These are phyloP conservation scores for Dasysyrphus tricinctus DNA, from an alignment of 2,888 invertebrate genomes.

Conservation along the genomic window DNA sequence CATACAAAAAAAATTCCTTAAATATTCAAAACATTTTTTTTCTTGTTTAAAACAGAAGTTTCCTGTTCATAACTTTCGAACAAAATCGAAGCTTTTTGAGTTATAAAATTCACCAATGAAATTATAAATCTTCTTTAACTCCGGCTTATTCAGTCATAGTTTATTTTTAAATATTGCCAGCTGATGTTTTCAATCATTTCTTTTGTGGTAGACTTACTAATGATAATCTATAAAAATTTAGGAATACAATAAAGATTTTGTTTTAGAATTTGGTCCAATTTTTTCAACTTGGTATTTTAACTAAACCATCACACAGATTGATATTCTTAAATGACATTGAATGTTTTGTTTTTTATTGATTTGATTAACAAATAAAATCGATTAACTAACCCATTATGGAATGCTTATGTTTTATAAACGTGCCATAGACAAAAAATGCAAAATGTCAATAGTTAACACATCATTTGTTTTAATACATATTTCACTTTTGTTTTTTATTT, in stretches of 20 bases:
- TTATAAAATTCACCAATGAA: neutral
- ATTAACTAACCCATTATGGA: slow-evolving; percentile 10
- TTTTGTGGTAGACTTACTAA: neutral
- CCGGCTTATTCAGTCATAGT: slow-evolving; percentile 5
- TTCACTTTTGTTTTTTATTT: neutral
- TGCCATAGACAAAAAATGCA: slow-evolving; percentile 9
- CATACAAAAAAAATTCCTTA: neutral
- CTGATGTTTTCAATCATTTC: neutral
- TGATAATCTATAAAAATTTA: neutral
- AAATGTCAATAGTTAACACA: slow-evolving; percentile 6
- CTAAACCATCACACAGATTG: neutral
- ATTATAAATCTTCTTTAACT: slow-evolving; percentile 3
- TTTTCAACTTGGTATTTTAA: neutral
- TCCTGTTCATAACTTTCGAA: neutral
- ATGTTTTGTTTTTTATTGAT: neutral
- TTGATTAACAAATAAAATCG: neutral
- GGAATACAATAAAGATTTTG: neutral
- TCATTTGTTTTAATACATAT: neutral
- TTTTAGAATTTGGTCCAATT: neutral
- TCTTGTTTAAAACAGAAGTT: neutral
- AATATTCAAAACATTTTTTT: neutral
- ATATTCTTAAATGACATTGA: neutral
- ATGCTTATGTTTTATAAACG: slow-evolving; percentile 1
- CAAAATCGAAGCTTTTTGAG: neutral
- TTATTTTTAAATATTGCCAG: slow-evolving; percentile 13